Conservation (phyloP, 1,140 invertebrate species). For the Bemisia tabaci region DNA sequence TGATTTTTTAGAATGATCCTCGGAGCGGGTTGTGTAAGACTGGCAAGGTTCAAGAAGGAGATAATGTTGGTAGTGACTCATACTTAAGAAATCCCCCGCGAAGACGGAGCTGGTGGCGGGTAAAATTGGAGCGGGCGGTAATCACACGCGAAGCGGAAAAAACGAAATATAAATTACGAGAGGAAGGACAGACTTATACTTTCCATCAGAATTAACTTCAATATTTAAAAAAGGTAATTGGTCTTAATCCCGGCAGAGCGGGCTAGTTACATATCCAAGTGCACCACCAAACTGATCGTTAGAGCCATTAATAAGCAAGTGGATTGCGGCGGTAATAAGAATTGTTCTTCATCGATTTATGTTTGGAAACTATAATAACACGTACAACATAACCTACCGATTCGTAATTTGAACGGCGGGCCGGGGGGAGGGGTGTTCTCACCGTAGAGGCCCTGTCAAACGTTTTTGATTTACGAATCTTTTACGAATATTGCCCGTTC, state of each 20-base stretch:
- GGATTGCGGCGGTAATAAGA: neutral
- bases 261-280: neutral
- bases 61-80: no score
- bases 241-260: neutral
- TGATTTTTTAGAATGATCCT: no score
- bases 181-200: neutral
- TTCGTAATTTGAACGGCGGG: neutral
- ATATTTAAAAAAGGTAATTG: neutral
- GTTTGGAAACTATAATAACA: neutral
- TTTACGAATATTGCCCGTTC: neutral
- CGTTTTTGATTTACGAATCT: neutral
- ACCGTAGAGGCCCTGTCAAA: neutral
- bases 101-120: no score
- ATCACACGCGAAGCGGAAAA: neutral
- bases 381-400: neutral
- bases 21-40: no score
- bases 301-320: neutral
- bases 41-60: no score
- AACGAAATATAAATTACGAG: neutral
- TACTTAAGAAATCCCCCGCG: neutral
- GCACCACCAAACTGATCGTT: neutral
- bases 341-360: neutral
- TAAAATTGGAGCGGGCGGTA: neutral
- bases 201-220: neutral
- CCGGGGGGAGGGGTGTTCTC: no score